A percentile compares a stretch with the other conserved stretches of the same genome.
Conservation (phyloP, 2,113 vertebrate genomes). For the Capricornis sumatraensis region DNA sequence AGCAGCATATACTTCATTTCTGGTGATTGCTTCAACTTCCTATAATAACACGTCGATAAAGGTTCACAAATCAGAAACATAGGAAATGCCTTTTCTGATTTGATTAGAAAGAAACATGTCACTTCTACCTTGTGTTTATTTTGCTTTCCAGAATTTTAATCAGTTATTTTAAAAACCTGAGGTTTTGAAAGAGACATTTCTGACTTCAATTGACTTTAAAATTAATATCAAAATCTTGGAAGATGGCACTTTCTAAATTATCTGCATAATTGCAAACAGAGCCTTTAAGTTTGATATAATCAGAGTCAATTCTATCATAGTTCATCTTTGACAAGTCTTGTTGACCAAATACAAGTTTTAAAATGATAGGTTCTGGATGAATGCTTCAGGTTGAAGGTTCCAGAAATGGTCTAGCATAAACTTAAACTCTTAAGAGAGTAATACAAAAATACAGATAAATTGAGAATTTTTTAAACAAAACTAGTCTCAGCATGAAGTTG, state of each 20-base stretch:
- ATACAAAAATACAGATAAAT: not conserved
- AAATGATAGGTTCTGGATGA: constrained; percentile 13
- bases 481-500: not conserved
- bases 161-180: not conserved
- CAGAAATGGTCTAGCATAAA: constrained; percentile 10
- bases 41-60: not conserved
- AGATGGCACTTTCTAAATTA: not conserved
- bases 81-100: not conserved
- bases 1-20: not conserved
- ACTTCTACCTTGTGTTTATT: not conserved
- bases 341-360: constrained; percentile 7
- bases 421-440: not conserved
- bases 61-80: not conserved
- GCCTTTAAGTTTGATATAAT: not conserved
- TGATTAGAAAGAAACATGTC: not conserved
- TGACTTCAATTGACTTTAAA: not conserved
- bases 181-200: not conserved
- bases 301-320: not conserved
- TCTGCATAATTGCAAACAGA: not conserved
- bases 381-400: constrained; percentile 6
- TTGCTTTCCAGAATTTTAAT: not conserved
- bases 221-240: not conserved
- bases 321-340: not conserved
- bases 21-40: not conserved
- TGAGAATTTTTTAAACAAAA: not conserved